Percentiles rank a stretch among this genome's conserved stretches.
These are phyloP conservation scores for Xanthorhoe designata DNA, from an alignment of 2,888 invertebrate genomes.

Conservation along the genomic window DNA sequence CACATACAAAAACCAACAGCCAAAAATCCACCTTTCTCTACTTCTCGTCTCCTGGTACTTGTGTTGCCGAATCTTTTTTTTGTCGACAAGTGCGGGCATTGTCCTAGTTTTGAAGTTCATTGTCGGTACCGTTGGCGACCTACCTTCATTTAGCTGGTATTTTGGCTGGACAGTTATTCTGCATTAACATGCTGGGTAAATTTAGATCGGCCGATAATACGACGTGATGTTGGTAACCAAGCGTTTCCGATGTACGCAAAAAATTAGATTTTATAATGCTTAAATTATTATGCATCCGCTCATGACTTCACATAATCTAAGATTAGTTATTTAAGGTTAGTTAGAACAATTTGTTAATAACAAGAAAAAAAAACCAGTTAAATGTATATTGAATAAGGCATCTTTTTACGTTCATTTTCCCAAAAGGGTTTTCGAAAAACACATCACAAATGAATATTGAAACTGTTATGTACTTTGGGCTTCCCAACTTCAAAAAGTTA, in stretches of 20 bases:
- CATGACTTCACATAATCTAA: too few relatives aligned
- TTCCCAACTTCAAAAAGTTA: slow-evolving; percentile 19
- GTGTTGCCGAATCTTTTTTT: slow-evolving; percentile 66
- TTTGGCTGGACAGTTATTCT: slow-evolving; percentile 80
- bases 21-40: slow-evolving; percentile 73
- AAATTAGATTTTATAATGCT: not conserved
- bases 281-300: not conserved
- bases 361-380: not conserved
- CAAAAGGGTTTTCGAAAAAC: slow-evolving; percentile 10
- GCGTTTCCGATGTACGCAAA: slow-evolving; percentile 5
- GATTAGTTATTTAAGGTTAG: too few relatives aligned
- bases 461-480: not conserved
- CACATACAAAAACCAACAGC: slow-evolving; percentile 37
- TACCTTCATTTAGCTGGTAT: slow-evolving; percentile 78
- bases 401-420: not conserved
- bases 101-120: slow-evolving; percentile 73
- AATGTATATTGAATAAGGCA: not conserved
- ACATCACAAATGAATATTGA: not conserved
- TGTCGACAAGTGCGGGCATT: slow-evolving; percentile 68
- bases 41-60: slow-evolving; percentile 77
- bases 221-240: slow-evolving; percentile 38
- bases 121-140: slow-evolving; percentile 81
- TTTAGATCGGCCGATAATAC: slow-evolving; percentile 71
- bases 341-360: too few relatives aligned
- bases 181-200: slow-evolving; percentile 76